Evolutionary conservation across 2,888 invertebrate species (phyloP), one percentile per base, ranked within the genome.

Genomic region (Drosophila subquinaria): DNA sequence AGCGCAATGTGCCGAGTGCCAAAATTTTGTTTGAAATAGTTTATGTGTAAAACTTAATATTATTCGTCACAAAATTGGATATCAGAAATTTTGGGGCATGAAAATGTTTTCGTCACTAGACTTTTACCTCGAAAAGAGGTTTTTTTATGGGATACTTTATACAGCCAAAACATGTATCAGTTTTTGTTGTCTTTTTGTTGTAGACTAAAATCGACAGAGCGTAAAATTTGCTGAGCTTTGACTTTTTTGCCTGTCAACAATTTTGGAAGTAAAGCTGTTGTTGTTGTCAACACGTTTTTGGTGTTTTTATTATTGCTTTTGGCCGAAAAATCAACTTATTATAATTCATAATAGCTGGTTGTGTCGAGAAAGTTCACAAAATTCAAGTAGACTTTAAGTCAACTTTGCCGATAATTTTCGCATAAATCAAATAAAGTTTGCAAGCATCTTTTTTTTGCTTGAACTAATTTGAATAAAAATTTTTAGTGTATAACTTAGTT

Each of bases 231-330:
- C 59, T 64, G 63, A 47, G 47, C 50, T 65, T 77, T 57, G 75
- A 55, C 48, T 63, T 68, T n/a, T 23, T 23, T 35, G 36, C 15
- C 59, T 69, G 69, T 79, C 76, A 65, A 69, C 69, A 66, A 55
- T 45, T 17, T 69, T 62, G 47, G 62, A 43, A 35, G 48, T 38
- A 47, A 60, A 33, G 11, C 60, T 60, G 15, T 63, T 53, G 36
- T 40, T 55, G n/a, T 47, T 65, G 40, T 53, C 35, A 47, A 36
- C 45, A 51, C 33, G 30, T 42, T 38, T 57, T 48, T 48, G 60
- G 52, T 71, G 36, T 40, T 51, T 42, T 45, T 51, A 56, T 50
- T 52, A 66, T 50, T 59, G 61, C 42, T 36, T 27, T 62, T 27
- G 10, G n/a, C 8, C 56, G 36, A 13, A 38, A 17, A 45, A 60